Base-by-base conservation (phyloP, 2,888 invertebrate genomes). In the Venustoraphidia nigricollis region DNA sequence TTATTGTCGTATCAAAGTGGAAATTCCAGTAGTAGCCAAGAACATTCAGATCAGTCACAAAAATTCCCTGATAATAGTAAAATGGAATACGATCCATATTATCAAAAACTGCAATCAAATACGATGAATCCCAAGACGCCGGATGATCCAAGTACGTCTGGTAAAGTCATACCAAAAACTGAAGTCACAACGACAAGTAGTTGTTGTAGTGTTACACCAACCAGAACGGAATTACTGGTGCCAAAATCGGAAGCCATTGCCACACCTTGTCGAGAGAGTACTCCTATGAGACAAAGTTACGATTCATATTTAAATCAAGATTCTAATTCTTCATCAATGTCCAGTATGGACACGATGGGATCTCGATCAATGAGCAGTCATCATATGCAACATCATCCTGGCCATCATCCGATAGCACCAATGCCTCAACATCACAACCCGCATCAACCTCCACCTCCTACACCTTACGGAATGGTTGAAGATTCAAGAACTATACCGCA, bases 281-380 rank as follows among this genome's bases (percentile, higher is more conserved):
- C 69, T 4, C 60, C 64, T 2, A 65, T 68, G 45, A 61, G 72
- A 41, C 65, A 68, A 27, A 65, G 68, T 4, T 76, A 75, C 72
- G 82, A 81, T 67, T 77, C 74, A 1, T 78, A 78, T 60, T 62
- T 76, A 56, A 78, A 75, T 58, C 77, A 77, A 69, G 84, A 84
- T 67, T 83, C 84, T 52, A 79, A 77, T 58, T 77, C 77, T 55
- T 84, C 77, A 3, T 77, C 77, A 36, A 69, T 77, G 69, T 77
- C 76, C 6, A 80, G 79, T 59, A 81, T 83, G 78, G 84, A 84
- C 62, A 75, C 79, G n/a, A 66, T 69, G 58, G 64, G 64, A 45
- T 60, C 66, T 3, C 57, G 67, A 48, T 59, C 65, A 8, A 59
- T 66, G 49, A 62, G 62, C 1, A 62, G 63, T 50, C 70, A 67